Evolutionary conservation across 2,888 invertebrate genomes (phyloP), one percentile per base, ranked within the genome.

Genomic region (Tenthredo scrophulariae): DNA sequence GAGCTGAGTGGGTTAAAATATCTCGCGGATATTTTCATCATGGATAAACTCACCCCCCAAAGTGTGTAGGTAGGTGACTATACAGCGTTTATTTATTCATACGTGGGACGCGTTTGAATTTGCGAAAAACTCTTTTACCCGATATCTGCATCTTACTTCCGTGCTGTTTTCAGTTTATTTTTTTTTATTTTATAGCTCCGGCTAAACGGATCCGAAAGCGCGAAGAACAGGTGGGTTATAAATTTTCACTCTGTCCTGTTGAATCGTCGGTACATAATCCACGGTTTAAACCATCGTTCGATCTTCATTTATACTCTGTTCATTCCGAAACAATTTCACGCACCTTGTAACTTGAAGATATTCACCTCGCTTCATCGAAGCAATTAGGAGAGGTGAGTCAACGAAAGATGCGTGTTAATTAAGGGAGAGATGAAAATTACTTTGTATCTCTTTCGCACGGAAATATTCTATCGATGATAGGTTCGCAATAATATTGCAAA

Each of bases 181-280:
- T 46, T 83, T 83, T 83, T 70, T 29, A 46, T 83, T 50, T 43
- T 80, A 62, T 80, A 15, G 58, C 18, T 40, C 5, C 77, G 58
- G 50, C 83, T 83, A 46, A 83, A 83, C 65, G 67, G 67, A 83
- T 83, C 50, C 83, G 65, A 83, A 70, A 83, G 83, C 67, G 70
- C 46, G 67, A 70, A 83, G 83, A 83, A 83, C 83, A 83, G 83
- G 83, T 83, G 83, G 83, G 83, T n/a, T 46, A 83, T 83, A 70
- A 83, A 83, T 83, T 83, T 67, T 40, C 77, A 40, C 37, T 62
- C 22, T 67, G 46, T 67, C 83, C 46, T 50, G 83, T 83, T 83
- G 29, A 70, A 83, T 83, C 83, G 46, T 83, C 70, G 43, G 83
- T 83, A 83, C 80, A 80, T 80, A 80, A 83, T 65, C 83, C 83